Conservation (phyloP, 2,888 invertebrate species). For the Sympetrum striolatum region DNA sequence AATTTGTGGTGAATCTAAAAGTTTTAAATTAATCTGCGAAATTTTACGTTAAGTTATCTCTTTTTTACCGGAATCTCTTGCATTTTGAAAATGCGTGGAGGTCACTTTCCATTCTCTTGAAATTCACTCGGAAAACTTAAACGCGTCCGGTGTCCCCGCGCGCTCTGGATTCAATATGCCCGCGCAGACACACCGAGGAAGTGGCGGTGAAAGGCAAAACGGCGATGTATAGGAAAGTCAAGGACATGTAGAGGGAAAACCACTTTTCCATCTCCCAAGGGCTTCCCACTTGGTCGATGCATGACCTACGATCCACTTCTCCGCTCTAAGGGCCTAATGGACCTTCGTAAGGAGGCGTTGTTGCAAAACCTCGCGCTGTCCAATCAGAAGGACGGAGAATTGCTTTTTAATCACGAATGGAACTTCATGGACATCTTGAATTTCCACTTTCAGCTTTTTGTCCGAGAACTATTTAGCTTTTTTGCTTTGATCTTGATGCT, state of each 20-base stretch:
- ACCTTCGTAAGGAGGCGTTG: not conserved
- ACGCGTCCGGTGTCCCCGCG: not conserved
- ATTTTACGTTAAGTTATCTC: no score
- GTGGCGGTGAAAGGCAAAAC: conserved; percentile 30
- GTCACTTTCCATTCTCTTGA: not conserved
- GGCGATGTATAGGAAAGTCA: conserved; percentile 8
- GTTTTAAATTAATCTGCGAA: no score
- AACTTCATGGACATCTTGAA: not conserved
- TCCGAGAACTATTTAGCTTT: not conserved
- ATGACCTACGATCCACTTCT: not conserved
- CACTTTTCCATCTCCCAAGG: conserved; percentile 7
- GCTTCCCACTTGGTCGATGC: not conserved
- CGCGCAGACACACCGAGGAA: not conserved
- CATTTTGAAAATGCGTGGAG: no score
- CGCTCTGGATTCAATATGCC: not conserved
- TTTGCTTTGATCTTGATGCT: no score
- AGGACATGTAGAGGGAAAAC: not conserved
- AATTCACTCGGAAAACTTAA: not conserved
- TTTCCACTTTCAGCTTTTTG: not conserved
- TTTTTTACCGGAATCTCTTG: no score
- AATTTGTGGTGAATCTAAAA: no score
- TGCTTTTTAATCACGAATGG: not conserved
- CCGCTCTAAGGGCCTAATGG: not conserved
- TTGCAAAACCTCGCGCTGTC: not conserved
- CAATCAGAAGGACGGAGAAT: not conserved